phyloP scores from a whole-genome alignment of 2,888 invertebrate species.

The Isotomurus palustris region DNA sequence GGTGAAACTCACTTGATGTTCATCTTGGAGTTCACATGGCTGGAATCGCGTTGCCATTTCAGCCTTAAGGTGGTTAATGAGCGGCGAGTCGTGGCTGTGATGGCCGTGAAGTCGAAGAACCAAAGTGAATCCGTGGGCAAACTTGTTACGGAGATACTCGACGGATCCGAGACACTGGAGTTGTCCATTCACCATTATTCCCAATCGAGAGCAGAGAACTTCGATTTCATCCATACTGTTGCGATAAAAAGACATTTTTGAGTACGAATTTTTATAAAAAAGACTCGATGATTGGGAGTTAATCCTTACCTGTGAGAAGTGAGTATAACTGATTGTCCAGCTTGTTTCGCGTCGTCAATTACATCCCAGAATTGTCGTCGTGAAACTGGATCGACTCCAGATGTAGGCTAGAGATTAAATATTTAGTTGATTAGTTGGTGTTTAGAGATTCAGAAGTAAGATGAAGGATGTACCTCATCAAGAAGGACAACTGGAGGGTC shows the following conservation, averaged over 20 bases:
- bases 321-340: slow-evolving; percentile 60
- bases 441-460: neutral
- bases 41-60: slow-evolving; percentile 57
- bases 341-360: slow-evolving; percentile 54
- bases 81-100: slow-evolving; percentile 16
- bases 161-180: slow-evolving; percentile 69
- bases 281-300: neutral
- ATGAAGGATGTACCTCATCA: slow-evolving; percentile 61
- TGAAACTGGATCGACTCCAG: slow-evolving; percentile 65
- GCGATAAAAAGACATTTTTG: slow-evolving; percentile 9
- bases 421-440: neutral
- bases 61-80: slow-evolving; percentile 51
- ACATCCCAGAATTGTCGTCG: slow-evolving; percentile 63
- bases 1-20: slow-evolving; percentile 59
- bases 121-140: slow-evolving; percentile 65
- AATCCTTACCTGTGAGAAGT: slow-evolving; percentile 65
- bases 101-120: slow-evolving; percentile 51
- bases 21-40: slow-evolving; percentile 62
- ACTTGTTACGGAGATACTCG: slow-evolving; percentile 65
- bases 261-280: slow-evolving; percentile 1
- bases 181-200: slow-evolving; percentile 69
- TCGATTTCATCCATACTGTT: slow-evolving; percentile 86
- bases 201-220: slow-evolving; percentile 69
- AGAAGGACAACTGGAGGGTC: slow-evolving; percentile 64
- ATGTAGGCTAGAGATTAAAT: slow-evolving; percentile 12